Percentiles rank a stretch among this genome's conserved stretches.
Evolutionary conservation across 2,888 invertebrate species (phyloP).

Genomic region (Cryptocephalus primarius): DNA sequence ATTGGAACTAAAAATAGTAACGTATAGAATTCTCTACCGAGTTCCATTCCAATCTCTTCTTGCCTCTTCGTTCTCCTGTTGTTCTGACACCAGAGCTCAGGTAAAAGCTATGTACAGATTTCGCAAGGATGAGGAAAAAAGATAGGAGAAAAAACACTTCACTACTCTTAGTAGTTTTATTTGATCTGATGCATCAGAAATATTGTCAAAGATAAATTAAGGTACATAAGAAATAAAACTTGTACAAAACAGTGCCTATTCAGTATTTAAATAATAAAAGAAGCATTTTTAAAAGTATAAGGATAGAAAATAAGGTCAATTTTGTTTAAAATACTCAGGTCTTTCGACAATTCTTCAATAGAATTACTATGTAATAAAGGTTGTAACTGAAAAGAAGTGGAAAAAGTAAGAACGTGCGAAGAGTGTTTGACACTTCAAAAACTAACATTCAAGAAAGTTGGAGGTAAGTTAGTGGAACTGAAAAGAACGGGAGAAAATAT

Average conservation of each 20-base stretch:
- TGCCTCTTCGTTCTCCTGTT: too few relatives aligned
- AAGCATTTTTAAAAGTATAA: conserved; percentile 11
- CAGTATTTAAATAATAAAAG: conserved; percentile 15
- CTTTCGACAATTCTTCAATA: too few relatives aligned
- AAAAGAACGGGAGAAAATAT: neutral
- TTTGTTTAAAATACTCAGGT: too few relatives aligned
- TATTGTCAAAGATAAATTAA: conserved; percentile 22
- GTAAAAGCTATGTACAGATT: too few relatives aligned
- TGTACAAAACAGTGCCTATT: conserved; percentile 21
- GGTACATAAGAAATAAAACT: conserved; percentile 24
- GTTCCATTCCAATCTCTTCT: too few relatives aligned
- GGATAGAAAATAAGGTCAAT: neutral
- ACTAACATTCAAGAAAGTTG: neutral
- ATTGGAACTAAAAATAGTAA: too few relatives aligned
- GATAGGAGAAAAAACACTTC: conserved; percentile 1
- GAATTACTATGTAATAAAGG: too few relatives aligned
- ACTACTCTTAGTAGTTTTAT: conserved; percentile 16
- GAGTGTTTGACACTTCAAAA: neutral
- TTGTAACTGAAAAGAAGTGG: neutral
- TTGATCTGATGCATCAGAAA: conserved; percentile 21
- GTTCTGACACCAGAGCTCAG: too few relatives aligned
- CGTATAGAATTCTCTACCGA: too few relatives aligned
- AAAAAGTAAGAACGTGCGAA: neutral
- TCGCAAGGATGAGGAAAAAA: too few relatives aligned
- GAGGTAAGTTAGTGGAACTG: neutral